Percentiles rank a stretch among this genome's conserved stretches.
Conservation (phyloP, 2,888 invertebrate species). For the Rhingia rostrata region DNA sequence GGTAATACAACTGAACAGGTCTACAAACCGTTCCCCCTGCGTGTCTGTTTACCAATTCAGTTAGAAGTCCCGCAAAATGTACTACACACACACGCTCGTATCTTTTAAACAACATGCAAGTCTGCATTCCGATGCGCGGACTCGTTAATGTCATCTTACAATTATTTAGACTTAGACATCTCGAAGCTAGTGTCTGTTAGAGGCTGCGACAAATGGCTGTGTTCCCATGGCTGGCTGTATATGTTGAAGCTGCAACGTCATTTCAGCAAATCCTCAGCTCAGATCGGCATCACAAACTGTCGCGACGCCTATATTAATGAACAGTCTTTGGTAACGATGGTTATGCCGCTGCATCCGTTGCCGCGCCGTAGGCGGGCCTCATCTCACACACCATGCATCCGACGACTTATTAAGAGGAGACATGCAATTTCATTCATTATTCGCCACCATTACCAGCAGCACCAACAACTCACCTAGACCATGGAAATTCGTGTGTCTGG, state of each 20-base stretch:
- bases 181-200: conserved; percentile 59
- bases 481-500: conserved; percentile 46
- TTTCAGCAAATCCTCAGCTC: conserved; percentile 18
- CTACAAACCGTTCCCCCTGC: background rate
- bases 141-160: conserved; percentile 68
- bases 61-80: conserved; percentile 32
- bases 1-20: conserved; percentile 24
- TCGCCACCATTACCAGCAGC: conserved; percentile 7
- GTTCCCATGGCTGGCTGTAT: conserved; percentile 34
- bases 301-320: background rate
- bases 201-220: conserved; percentile 42
- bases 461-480: conserved; percentile 51
- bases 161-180: conserved; percentile 68
- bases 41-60: conserved; percentile 10
- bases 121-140: conserved; percentile 52
- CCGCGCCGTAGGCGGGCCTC: conserved; percentile 50
- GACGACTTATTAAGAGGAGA: conserved; percentile 58
- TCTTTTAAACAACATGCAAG: conserved; percentile 23
- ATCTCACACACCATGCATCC: conserved; percentile 36
- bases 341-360: conserved; percentile 7
- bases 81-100: background rate
- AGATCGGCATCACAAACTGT: conserved; percentile 20
- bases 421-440: conserved; percentile 73
- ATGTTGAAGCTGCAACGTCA: conserved; percentile 46
- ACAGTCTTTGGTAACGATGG: background rate